A percentile compares a stretch with the other conserved stretches of the same genome.
Evolutionary conservation across 2,113 vertebrate species (phyloP).

Genomic region (Bujurquina vittata): DNA sequence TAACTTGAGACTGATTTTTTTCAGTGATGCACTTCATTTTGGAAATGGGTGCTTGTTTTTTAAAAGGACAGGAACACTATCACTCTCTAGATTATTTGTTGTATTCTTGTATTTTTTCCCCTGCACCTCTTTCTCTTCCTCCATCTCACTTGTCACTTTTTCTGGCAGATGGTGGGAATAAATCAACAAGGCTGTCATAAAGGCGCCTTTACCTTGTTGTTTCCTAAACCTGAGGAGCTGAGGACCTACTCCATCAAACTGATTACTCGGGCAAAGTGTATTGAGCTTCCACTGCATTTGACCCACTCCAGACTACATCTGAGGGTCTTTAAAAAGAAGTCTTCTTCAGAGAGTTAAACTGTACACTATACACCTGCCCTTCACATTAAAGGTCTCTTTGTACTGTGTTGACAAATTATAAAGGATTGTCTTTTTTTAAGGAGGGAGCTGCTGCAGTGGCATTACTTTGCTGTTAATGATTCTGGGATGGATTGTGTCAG

Average conservation of each 20-base stretch:
- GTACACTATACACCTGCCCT: background rate
- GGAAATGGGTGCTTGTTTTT: slow-evolving; percentile 61
- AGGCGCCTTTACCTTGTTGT: slow-evolving; percentile 53
- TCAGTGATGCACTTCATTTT: slow-evolving; percentile 64
- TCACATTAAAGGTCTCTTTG: slow-evolving; percentile 23
- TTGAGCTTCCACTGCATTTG: slow-evolving; percentile 41
- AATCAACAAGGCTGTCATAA: slow-evolving; percentile 49
- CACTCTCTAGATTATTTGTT: slow-evolving; percentile 58
- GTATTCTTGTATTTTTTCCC: slow-evolving; percentile 26
- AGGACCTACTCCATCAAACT: slow-evolving; percentile 52
- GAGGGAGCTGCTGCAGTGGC: background rate
- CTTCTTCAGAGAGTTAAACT: slow-evolving; percentile 18
- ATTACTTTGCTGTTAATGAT: slow-evolving; percentile 7
- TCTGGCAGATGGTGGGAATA: slow-evolving; percentile 33
- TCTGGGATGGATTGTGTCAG: slow-evolving; percentile 11
- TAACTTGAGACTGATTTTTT: slow-evolving; percentile 72
- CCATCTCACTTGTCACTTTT: slow-evolving; percentile 8
- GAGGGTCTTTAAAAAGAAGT: slow-evolving; percentile 34
- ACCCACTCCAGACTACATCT: slow-evolving; percentile 33
- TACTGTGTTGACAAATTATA: slow-evolving; percentile 20
- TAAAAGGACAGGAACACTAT: slow-evolving; percentile 65
- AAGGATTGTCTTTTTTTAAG: slow-evolving; percentile 1
- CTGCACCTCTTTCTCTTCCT: background rate
- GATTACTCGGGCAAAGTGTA: slow-evolving; percentile 20
- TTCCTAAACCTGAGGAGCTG: slow-evolving; percentile 33